phyloP scores from a whole-genome alignment of 2,113 vertebrate species.

The Microtus montanus region DNA sequence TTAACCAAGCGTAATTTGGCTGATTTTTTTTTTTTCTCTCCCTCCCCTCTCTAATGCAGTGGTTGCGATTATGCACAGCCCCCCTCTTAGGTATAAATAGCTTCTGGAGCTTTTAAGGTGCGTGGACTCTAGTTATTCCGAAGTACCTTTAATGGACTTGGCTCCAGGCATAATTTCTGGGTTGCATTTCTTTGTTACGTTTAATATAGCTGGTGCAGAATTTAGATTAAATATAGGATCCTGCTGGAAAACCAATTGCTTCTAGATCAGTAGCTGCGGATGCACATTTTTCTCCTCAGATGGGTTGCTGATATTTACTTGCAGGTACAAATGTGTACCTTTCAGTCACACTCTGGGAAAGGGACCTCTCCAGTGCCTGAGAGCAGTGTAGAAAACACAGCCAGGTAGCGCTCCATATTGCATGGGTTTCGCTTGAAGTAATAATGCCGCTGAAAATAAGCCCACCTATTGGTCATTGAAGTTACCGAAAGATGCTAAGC shows the following conservation, averaged over 20 bases:
- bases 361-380: constrained; percentile 44
- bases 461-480: constrained; percentile 74
- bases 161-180: constrained; percentile 90
- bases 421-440: constrained; percentile 64
- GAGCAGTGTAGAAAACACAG: constrained; percentile 71
- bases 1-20: constrained; percentile 99
- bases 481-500: constrained; percentile 72
- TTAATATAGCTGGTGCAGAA: constrained; percentile 85
- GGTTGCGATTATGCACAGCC: constrained; percentile 95
- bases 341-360: constrained; percentile 31
- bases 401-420: constrained; percentile 56
- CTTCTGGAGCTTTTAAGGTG: constrained; percentile 98
- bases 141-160: constrained; percentile 97
- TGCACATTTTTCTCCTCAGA: constrained; percentile 81
- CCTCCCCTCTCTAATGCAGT: constrained; percentile 91
- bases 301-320: constrained; percentile 65
- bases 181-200: constrained; percentile 88
- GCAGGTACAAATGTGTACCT: constrained; percentile 56
- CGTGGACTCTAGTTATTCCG: constrained; percentile 95
- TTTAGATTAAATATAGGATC: constrained; percentile 84
- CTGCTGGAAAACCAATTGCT: constrained; percentile 81
- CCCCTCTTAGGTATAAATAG: constrained; percentile 97
- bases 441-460: constrained; percentile 68
- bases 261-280: constrained; percentile 83
- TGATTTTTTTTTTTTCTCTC: constrained; percentile 82